Evolutionary conservation across 2,797 vertebrate genomes (phyloP).

Genomic region (Tenualosa thibaudeaui): DNA sequence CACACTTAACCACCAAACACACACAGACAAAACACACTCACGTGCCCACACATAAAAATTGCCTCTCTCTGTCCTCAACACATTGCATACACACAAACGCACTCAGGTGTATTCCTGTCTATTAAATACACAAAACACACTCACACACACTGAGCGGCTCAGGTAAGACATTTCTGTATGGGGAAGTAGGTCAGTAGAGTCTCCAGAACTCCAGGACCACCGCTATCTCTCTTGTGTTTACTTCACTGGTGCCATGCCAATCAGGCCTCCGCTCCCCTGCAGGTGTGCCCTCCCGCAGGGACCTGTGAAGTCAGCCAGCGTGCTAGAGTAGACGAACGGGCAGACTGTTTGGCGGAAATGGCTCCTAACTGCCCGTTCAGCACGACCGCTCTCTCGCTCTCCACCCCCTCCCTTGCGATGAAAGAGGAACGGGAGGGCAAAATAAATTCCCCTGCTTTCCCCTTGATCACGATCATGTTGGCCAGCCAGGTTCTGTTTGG

Average conservation of each 20-base stretch:
- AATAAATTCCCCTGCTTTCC: neutral
- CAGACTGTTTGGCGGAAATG: neutral
- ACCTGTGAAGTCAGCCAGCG: neutral
- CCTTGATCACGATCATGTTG: neutral
- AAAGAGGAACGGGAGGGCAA: neutral
- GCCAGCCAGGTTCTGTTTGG: neutral
- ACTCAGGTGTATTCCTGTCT: neutral
- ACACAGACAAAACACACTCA: neutral
- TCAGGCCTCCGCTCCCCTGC: neutral
- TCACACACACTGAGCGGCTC: neutral
- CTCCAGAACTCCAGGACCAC: neutral
- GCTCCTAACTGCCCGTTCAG: conserved; percentile 4
- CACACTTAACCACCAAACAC: neutral
- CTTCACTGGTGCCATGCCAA: neutral
- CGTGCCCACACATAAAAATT: too few relatives aligned
- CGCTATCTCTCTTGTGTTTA: neutral
- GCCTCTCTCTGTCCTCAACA: too few relatives aligned
- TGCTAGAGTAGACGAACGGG: neutral
- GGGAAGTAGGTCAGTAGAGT: conserved; percentile 11
- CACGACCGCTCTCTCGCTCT: neutral
- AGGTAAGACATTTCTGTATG: conserved; percentile 11
- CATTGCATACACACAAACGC: neutral
- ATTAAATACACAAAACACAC: neutral
- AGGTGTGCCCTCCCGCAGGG: neutral
- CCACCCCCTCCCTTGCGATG: neutral